Evolutionary conservation across 2,888 invertebrate species (phyloP), one percentile per base, ranked within the genome.

Genomic region (Junonia oenone): DNA sequence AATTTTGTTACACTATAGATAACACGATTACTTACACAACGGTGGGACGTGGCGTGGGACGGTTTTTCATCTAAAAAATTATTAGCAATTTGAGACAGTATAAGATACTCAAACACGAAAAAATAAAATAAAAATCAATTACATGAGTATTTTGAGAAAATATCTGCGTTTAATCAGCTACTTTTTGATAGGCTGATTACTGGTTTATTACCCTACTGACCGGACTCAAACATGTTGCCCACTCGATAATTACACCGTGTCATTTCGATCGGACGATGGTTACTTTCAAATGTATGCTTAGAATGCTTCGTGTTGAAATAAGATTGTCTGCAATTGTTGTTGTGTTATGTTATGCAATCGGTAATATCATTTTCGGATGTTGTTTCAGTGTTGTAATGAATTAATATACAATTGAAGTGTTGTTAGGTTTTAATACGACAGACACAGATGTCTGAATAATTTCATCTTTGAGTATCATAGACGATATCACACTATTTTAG

Each of bases 201-300:
- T n/a, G n/a, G 62, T 66, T 71, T 66, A 76, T 75, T 78, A 73
- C 65, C 63, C 66, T 61, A 68, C 68, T 72, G 73, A 67, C 70
- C 73, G 67, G 69, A 61, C 61, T 64, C 71, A 14, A 47, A 55
- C 48, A 14, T 27, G 59, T 83, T 82, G 76, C 78, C 72, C 69
- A 78, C 68, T 63, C 66, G 71, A 76, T 81, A 80, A 84, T 83
- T 73, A 76, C 67, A 72, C 49, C 62, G 60, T 65, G 64, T 66
- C 63, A 59, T 63, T 62, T 54, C 61, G 55, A 63, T 54, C 62
- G 55, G 62, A 61, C 35, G 17, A 15, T 26, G 29, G 48, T 48
- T 47, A 58, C 51, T 51, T 55, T 52, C 49, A 46, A 55, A 52
- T 50, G 15, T 33, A 54, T 47, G 52, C 9, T 46, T 53, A 27